phyloP scores from a whole-genome alignment of 2,888 invertebrate genomes.

The Xiphydria camelus region DNA sequence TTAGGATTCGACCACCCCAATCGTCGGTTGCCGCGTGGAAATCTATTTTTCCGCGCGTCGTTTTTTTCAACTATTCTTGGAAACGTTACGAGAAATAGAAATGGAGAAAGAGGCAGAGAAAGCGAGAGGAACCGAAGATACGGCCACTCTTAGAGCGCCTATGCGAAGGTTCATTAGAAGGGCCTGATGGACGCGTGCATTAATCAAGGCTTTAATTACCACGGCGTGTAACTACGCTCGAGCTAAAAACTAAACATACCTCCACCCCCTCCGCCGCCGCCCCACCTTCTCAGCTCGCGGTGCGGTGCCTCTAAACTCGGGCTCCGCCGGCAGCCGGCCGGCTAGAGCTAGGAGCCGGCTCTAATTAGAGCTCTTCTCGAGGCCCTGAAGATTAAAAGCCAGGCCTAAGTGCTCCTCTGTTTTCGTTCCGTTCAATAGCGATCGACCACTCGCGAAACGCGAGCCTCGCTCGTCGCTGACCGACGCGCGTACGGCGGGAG shows the following conservation, averaged over 20 bases:
- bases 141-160: constrained; percentile 27
- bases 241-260: constrained; percentile 51
- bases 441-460: constrained; percentile 40
- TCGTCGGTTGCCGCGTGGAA: no score
- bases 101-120: no score
- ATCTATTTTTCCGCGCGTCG: no score
- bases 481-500: neutral
- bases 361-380: constrained; percentile 55
- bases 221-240: constrained; percentile 46
- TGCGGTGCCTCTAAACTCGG: neutral
- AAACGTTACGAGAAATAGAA: no score
- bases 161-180: constrained; percentile 55
- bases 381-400: constrained; percentile 43
- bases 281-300: no score
- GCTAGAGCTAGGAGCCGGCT: constrained; percentile 31
- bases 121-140: neutral
- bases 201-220: constrained; percentile 57
- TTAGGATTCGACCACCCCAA: no score
- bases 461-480: constrained; percentile 23
- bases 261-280: constrained; percentile 29
- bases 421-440: constrained; percentile 39
- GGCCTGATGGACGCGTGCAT: constrained; percentile 53
- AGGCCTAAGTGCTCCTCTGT: constrained; percentile 33
- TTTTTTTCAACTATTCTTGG: no score
- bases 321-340: constrained; percentile 6